phyloP scores from a whole-genome alignment of 2,797 vertebrate species.

The Lepus townsendii region DNA sequence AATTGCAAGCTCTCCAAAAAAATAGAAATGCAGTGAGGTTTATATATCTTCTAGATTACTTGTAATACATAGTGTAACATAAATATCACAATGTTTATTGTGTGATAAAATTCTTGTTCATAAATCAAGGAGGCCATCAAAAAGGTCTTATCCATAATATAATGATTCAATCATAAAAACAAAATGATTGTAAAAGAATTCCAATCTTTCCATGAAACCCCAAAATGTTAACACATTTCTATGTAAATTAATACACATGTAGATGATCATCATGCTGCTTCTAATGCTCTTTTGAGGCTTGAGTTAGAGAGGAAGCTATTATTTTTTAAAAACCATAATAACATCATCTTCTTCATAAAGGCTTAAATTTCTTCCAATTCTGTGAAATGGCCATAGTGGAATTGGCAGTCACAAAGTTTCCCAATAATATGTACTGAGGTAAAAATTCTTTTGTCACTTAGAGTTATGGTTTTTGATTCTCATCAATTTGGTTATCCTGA shows the following conservation, averaged over 20 bases:
- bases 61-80: not conserved
- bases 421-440: not conserved
- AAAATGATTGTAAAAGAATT: not conserved
- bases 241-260: not conserved
- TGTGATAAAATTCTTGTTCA: not conserved
- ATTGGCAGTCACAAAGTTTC: not conserved
- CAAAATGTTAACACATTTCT: not conserved
- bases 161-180: not conserved
- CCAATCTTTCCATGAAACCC: not conserved
- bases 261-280: not conserved
- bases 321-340: slow-evolving; percentile 1
- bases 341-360: not conserved
- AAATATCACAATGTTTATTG: not conserved
- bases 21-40: not conserved
- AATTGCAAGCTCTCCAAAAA: not conserved
- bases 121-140: not conserved
- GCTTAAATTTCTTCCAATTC: not conserved
- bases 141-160: not conserved
- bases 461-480: not conserved
- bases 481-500: not conserved
- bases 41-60: not conserved
- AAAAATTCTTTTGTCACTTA: slow-evolving; percentile 25
- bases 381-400: not conserved
- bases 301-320: not conserved
- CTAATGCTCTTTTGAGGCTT: not conserved